These are phyloP conservation scores for Melinopterus prodromus DNA, from an alignment of 2,888 invertebrate genomes.

Conservation along the genomic window DNA sequence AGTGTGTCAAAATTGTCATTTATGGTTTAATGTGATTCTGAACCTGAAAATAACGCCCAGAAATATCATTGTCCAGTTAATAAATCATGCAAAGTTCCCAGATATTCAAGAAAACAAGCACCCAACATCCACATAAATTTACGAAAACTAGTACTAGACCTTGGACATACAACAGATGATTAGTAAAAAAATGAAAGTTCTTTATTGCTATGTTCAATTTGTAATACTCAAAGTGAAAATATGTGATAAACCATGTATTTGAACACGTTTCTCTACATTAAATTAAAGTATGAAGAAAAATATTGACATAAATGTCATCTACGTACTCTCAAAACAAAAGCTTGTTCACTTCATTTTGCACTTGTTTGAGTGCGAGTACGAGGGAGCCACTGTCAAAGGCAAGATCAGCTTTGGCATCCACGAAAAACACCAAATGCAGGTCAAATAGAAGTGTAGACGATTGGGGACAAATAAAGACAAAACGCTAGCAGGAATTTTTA, in stretches of 20 bases:
- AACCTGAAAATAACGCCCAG: background rate
- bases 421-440: background rate
- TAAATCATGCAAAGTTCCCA: background rate
- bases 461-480: slow-evolving; percentile 25
- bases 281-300: slow-evolving; percentile 40
- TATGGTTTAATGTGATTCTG: slow-evolving; percentile 16
- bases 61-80: slow-evolving; percentile 5
- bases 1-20: slow-evolving; percentile 34
- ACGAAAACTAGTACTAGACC: slow-evolving; percentile 35
- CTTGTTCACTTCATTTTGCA: slow-evolving; percentile 48
- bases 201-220: slow-evolving; percentile 31
- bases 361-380: slow-evolving; percentile 40
- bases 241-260: background rate
- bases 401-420: background rate
- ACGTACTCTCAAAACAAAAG: slow-evolving; percentile 55
- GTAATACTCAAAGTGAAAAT: background rate
- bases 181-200: slow-evolving; percentile 35
- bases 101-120: slow-evolving; percentile 15
- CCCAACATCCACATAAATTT: slow-evolving; percentile 31
- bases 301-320: slow-evolving; percentile 52
- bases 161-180: slow-evolving; percentile 40
- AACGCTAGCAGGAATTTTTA: slow-evolving; percentile 36
- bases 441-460: background rate
- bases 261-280: slow-evolving; percentile 5
- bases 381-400: slow-evolving; percentile 7